These are phyloP conservation scores for Rhinogobius similis DNA, from an alignment of 2,113 vertebrate genomes.

Conservation along the genomic window DNA sequence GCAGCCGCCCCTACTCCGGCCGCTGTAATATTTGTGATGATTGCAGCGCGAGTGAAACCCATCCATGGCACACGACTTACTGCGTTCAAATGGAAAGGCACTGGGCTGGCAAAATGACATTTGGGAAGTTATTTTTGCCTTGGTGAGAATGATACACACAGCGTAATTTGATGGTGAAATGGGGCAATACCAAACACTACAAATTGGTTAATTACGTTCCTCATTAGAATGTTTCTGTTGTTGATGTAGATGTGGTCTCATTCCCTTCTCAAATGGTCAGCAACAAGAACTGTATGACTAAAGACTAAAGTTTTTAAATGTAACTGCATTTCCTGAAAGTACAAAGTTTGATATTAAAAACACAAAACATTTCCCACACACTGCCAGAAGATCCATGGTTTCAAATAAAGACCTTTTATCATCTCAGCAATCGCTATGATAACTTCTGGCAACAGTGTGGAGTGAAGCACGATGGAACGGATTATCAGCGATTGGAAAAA, in stretches of 20 bases:
- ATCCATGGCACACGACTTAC: conserved; percentile 22
- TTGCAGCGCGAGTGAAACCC: conserved; percentile 42
- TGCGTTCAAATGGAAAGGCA: conserved; percentile 36
- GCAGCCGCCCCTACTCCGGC: conserved; percentile 28
- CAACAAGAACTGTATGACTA: not conserved
- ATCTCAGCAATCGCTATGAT: not conserved
- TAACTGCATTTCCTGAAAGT: too few relatives aligned
- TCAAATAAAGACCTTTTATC: not conserved
- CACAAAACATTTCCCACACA: too few relatives aligned
- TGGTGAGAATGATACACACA: conserved; percentile 14
- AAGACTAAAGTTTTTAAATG: too few relatives aligned
- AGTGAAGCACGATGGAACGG: not conserved
- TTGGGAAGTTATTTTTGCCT: conserved; percentile 6
- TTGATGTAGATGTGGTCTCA: not conserved
- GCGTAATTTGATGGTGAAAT: not conserved
- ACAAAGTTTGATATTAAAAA: too few relatives aligned
- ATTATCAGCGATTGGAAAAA: too few relatives aligned
- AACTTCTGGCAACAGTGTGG: not conserved
- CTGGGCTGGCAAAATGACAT: not conserved
- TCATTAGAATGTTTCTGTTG: not conserved
- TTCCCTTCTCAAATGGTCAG: not conserved
- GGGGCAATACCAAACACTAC: not conserved
- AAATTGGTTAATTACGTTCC: not conserved
- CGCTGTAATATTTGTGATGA: conserved; percentile 34
- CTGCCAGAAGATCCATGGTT: too few relatives aligned